These are phyloP conservation scores for Drosophila lacicola DNA, from an alignment of 2,888 invertebrate species.

Conservation along the genomic window DNA sequence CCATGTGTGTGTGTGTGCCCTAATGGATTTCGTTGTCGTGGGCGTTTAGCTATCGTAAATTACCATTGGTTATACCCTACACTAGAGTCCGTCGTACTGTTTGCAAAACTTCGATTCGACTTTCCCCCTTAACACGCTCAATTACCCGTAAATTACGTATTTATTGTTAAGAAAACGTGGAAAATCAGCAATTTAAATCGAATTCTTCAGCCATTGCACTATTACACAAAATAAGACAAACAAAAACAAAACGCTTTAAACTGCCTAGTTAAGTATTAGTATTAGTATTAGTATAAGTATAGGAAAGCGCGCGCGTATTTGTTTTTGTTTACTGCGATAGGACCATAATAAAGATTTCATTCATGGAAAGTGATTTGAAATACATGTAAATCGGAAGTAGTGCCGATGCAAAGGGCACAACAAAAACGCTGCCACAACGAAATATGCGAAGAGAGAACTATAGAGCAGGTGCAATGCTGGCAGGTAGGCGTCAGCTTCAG, in stretches of 20 bases:
- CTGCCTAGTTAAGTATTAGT: not conserved
- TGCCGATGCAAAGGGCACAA: slow-evolving; percentile 12
- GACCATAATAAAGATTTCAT: slow-evolving; percentile 41
- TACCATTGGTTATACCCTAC: not conserved
- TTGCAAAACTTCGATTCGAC: slow-evolving; percentile 28
- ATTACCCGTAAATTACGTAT: slow-evolving; percentile 54
- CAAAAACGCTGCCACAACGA: slow-evolving; percentile 1
- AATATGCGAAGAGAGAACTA: not conserved
- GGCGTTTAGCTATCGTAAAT: not conserved
- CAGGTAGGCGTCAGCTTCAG: slow-evolving; percentile 11
- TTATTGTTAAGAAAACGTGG: slow-evolving; percentile 41
- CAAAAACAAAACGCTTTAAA: not conserved
- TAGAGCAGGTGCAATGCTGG: slow-evolving; percentile 53
- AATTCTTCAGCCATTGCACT: slow-evolving; percentile 47
- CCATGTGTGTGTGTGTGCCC: not conserved
- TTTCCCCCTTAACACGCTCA: slow-evolving; percentile 49
- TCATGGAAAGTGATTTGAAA: slow-evolving; percentile 37
- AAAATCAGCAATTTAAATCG: slow-evolving; percentile 59
- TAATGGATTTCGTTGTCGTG: not conserved
- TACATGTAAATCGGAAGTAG: slow-evolving; percentile 10
- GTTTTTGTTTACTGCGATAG: slow-evolving; percentile 2
- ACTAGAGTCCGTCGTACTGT: not conserved
- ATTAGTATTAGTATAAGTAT: not conserved
- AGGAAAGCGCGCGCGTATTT: slow-evolving; percentile 47
- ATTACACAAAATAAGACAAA: slow-evolving; percentile 20